These are phyloP conservation scores for Caenorhabditis doughertyi DNA, from an alignment of 2,888 invertebrate genomes.

Conservation along the genomic window DNA sequence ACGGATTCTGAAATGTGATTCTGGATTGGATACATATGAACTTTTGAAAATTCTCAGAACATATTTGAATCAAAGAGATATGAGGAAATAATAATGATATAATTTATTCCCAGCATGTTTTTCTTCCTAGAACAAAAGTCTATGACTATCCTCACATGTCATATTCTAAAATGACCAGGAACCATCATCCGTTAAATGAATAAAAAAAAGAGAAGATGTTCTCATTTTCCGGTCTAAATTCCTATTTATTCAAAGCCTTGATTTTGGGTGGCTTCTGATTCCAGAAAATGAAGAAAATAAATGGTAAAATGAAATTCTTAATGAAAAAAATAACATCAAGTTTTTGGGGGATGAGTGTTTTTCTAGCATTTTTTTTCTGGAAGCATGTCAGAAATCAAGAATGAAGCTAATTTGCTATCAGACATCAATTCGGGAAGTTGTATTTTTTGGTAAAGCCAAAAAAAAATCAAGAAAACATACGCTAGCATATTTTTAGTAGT, in stretches of 20 bases:
- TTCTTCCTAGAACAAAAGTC: conserved; percentile 15
- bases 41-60: too few relatives aligned
- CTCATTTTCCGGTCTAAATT: conserved; percentile 18
- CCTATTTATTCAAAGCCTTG: conserved; percentile 8
- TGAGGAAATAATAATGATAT: not conserved
- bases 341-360: not conserved
- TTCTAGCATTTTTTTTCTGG: not conserved
- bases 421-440: not conserved
- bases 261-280: conserved; percentile 23
- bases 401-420: not conserved
- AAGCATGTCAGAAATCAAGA: conserved; percentile 4
- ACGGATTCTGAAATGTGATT: too few relatives aligned
- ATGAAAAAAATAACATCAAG: not conserved
- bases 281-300: conserved; percentile 14
- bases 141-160: conserved; percentile 1
- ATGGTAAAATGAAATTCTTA: not conserved
- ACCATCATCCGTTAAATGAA: conserved; percentile 3
- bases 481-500: conserved; percentile 35
- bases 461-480: conserved; percentile 40
- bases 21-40: too few relatives aligned
- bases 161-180: not conserved
- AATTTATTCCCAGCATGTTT: not conserved
- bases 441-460: conserved; percentile 1
- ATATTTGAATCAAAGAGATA: too few relatives aligned
- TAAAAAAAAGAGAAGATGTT: conserved; percentile 27